Evolutionary conservation across 2,797 vertebrate species (phyloP).

Genomic region (Fratercula arctica): DNA sequence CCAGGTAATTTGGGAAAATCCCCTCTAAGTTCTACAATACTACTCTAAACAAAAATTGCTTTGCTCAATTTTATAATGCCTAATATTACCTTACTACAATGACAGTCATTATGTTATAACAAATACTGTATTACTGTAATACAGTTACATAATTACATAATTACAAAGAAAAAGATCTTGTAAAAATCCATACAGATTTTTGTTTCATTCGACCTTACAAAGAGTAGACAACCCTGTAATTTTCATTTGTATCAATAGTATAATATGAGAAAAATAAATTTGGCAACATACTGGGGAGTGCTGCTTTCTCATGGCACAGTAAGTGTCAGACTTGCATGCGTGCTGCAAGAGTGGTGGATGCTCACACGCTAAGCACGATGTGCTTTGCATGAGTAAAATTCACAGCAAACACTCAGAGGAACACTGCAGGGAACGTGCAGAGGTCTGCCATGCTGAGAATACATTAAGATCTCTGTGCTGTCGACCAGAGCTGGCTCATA

Average conservation of each 20-base stretch:
- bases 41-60: neutral
- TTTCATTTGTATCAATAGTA: neutral
- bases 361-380: neutral
- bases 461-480: neutral
- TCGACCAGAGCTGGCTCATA: neutral
- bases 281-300: neutral
- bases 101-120: neutral
- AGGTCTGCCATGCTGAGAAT: neutral
- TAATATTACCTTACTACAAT: neutral
- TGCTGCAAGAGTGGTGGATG: neutral
- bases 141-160: neutral
- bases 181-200: neutral
- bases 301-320: neutral
- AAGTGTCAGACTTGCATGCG: neutral
- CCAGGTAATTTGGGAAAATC: neutral
- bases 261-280: neutral
- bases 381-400: neutral
- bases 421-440: neutral
- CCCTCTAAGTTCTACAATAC: neutral
- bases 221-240: neutral
- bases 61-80: neutral
- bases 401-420: neutral
- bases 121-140: neutral
- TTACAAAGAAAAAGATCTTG: neutral
- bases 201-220: neutral